Base-by-base conservation (phyloP, 1,140 invertebrate genomes). In the Apis cerana region DNA sequence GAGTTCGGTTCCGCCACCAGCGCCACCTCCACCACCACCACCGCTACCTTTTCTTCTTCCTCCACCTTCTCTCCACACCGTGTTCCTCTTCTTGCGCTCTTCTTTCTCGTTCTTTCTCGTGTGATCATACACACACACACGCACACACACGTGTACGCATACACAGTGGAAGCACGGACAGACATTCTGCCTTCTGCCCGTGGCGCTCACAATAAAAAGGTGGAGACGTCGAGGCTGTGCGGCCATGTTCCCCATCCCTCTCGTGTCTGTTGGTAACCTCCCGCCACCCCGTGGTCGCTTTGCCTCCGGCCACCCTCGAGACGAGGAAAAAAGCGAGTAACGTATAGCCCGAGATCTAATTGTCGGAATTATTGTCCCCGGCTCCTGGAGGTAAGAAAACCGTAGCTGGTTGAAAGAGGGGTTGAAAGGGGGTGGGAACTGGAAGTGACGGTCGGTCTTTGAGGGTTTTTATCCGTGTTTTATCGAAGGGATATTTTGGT, bases 161-260 rank as follows among this genome's bases (percentile, higher is more conserved):
- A 19, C 58, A 54, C 69, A 62, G 27, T 27, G 27, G 27, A 27
- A 27, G 81, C 64, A 82, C 4, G 33, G 79, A 87, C 83, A 87
- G 85, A 88, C 84, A 85, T 88, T 83, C 83, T 89, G 90, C 85
- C 88, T 91, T 92, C 89, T 92, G 88, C 88, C 91, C 89, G 88
- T 90, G 91, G 89, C 91, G 88, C 89, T 91, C 92, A 93, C 93
- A 94, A 93, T 93, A 93, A 94, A 94, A 93, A 93, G 93, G 92
- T 94, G 92, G 93, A 93, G 92, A 93, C 92, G 89, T 85, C 83
- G 89, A 89, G 88, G 84, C 91, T 84, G 87, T 85, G 88, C 89
- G 90, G 90, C 89, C 92, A 92, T 92, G 91, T 93, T 91, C 88
- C 92, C 89, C 92, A 92, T 91, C 84, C 93, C 92, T 87, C 81